phyloP scores from a whole-genome alignment of 1,140 invertebrate species.

The Drosophila gunungcola region DNA sequence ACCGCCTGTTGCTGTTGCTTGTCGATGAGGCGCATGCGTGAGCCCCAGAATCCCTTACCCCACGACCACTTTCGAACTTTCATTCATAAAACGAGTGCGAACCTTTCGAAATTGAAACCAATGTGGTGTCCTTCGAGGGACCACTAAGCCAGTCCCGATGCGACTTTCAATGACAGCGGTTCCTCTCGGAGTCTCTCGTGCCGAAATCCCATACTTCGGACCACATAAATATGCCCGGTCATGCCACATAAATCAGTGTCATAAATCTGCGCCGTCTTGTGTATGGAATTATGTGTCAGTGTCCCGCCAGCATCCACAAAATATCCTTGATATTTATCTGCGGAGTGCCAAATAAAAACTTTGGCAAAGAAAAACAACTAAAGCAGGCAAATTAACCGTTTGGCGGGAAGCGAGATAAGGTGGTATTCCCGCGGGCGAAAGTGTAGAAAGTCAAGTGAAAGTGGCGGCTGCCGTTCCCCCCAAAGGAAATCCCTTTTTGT shows the following conservation, averaged over 20 bases:
- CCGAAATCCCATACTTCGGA: not conserved
- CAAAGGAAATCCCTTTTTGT: not conserved
- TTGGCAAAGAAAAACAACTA: conserved; percentile 17
- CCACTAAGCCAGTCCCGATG: conserved; percentile 50
- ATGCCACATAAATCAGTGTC: conserved; percentile 74
- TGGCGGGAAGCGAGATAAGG: conserved; percentile 48
- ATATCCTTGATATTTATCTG: conserved; percentile 44
- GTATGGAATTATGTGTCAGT: conserved; percentile 68
- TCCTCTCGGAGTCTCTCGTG: conserved; percentile 1
- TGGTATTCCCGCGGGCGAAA: conserved; percentile 37
- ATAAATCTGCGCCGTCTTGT: conserved; percentile 69
- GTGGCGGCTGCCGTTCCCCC: conserved; percentile 66
- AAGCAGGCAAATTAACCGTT: conserved; percentile 50
- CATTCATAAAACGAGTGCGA: conserved; percentile 63
- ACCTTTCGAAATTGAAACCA: conserved; percentile 38
- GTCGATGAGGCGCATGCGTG: conserved; percentile 51
- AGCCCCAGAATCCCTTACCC: not conserved
- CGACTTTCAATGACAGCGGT: conserved; percentile 62
- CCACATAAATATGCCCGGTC: conserved; percentile 29
- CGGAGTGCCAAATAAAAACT: conserved; percentile 18
- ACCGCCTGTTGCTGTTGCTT: conserved; percentile 47
- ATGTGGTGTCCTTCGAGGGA: not conserved
- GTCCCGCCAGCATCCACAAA: conserved; percentile 38
- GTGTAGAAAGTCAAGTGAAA: conserved; percentile 69
- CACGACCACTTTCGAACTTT: conserved; percentile 36